Evolutionary conservation across 2,113 vertebrate genomes (phyloP).

Genomic region (Aythya baeri): DNA sequence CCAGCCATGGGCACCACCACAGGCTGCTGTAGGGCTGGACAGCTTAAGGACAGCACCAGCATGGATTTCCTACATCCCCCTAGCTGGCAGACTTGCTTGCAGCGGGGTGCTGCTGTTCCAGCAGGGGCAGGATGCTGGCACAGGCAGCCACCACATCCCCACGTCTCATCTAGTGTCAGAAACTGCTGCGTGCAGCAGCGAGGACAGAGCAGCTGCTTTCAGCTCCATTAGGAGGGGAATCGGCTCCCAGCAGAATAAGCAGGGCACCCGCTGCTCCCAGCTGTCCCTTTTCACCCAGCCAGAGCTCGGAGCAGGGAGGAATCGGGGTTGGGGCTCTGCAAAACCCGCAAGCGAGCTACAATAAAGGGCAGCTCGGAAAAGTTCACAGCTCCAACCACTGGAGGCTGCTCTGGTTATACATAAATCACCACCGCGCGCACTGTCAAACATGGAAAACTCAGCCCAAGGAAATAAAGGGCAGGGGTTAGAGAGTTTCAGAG

Average conservation of each 20-base stretch:
- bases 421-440: not conserved
- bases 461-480: not conserved
- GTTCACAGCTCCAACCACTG: conserved; percentile 37
- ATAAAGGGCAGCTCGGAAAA: not conserved
- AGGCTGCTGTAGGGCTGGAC: not conserved
- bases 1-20: fast-evolving
- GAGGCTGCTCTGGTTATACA: conserved; percentile 63
- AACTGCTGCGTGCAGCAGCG: not conserved
- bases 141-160: not conserved
- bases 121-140: not conserved
- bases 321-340: not conserved
- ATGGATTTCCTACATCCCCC: not conserved
- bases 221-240: not conserved
- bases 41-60: too few relatives aligned
- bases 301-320: not conserved
- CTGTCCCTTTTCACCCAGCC: not conserved
- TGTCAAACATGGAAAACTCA: not conserved
- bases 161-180: not conserved
- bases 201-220: not conserved
- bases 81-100: not conserved
- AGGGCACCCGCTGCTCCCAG: not conserved
- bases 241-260: not conserved
- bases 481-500: not conserved
- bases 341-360: not conserved
- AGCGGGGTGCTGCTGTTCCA: not conserved